A percentile compares a stretch with the other conserved stretches of the same genome.
Conservation (phyloP, 2,113 vertebrate species). For the Myrmecobius fasciatus region DNA sequence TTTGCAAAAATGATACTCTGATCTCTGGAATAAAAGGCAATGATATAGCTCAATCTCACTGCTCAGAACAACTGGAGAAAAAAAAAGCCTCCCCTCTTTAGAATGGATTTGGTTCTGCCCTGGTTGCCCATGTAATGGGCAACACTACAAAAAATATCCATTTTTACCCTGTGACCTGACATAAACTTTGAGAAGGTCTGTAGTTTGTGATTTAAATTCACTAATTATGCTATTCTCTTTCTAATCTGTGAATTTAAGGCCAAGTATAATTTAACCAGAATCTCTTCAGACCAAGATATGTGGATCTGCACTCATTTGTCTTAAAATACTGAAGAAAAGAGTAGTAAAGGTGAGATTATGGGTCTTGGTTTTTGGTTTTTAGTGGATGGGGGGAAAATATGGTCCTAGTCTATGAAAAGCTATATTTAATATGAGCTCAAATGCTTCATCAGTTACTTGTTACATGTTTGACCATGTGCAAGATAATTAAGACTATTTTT, state of each 20-base stretch:
- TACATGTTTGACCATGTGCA: background rate
- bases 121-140: background rate
- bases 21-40: background rate
- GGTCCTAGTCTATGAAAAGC: background rate
- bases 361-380: background rate
- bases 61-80: background rate
- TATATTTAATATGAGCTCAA: background rate
- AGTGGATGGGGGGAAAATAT: background rate
- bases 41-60: background rate
- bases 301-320: background rate
- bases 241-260: background rate
- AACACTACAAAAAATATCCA: background rate
- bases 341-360: background rate
- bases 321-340: background rate
- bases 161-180: background rate
- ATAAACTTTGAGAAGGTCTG: background rate
- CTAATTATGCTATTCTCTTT: constrained; percentile 1
- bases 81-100: background rate
- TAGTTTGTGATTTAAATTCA: background rate
- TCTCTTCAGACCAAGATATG: background rate
- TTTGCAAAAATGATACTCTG: background rate
- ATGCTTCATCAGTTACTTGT: background rate
- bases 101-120: background rate
- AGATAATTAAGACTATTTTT: background rate
- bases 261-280: background rate